Evolutionary conservation across 2,113 vertebrate species (phyloP), one percentile per base, ranked within the genome.

Genomic region (Prunella fulvescens): DNA sequence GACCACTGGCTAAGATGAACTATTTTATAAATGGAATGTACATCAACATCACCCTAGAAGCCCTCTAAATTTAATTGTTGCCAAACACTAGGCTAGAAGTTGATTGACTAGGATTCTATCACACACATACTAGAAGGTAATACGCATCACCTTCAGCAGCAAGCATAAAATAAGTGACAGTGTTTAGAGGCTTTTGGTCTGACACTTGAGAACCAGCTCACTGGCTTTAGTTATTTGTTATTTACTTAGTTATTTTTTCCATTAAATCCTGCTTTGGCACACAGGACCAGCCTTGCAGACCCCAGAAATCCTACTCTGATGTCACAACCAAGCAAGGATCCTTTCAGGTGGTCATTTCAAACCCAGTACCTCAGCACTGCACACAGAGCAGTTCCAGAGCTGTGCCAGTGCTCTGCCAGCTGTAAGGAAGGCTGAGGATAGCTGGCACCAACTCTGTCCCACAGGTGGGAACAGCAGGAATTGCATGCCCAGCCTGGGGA

Each of bases 401-500:
- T 37, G 37, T 28, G 42, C 14, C 64, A 16, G 1, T n/a, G 42
- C 45, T 83, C 33, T 54, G 48, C 4, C 14, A 67, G 26, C 44
- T 20, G 17, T 15, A 22, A 42, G 42, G 25, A 62, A 35, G 24
- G 6, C 0, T 37, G 33, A 53, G 40, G 31, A 54, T 2, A 24
- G 25, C 37, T 66, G 73, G 57, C n/a, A 85, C 12, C 24, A 16
- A 7, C 61, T 39, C n/a, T 51, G n/a, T 37, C 26, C 42, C 53
- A 31, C 13, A 39, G 3, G 1, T 4, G 12, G n/a, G 8, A 74
- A 24, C 42, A 13, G 62, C 62, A 84, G 47, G 16, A 47, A 37
- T 15, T 18, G 3, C 0, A 2, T 4, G 16, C 6, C 14, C 19
- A 25, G 11, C 35, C 19, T 33, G 19, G 69, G 8, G 17, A 78